Conservation (phyloP, 2,888 invertebrate genomes). For the Aporophyla nigra region DNA sequence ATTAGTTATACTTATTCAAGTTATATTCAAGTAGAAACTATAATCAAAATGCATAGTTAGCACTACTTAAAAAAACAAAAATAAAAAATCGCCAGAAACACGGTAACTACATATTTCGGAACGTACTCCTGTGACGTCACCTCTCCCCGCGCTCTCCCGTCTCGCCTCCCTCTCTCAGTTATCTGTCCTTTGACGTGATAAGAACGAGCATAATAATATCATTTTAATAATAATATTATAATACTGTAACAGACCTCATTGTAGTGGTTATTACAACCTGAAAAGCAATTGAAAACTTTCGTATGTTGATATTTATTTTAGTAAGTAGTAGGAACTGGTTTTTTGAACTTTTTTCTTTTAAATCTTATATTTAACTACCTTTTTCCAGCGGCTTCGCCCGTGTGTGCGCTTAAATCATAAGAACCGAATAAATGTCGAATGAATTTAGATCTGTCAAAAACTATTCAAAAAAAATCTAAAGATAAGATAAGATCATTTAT, state of each 20-base stretch:
- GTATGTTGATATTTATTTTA: background rate
- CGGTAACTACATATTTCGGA: conserved; percentile 65
- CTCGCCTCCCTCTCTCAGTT: conserved; percentile 68
- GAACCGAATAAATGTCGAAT: background rate
- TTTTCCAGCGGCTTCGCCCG: no score
- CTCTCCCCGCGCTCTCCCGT: conserved; percentile 67
- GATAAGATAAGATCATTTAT: no score
- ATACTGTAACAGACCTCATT: background rate
- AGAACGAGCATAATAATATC: conserved; percentile 31
- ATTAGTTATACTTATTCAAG: background rate
- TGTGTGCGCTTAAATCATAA: background rate
- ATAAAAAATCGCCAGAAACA: background rate
- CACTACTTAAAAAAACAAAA: no score
- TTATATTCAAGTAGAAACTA: background rate
- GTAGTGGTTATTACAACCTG: background rate
- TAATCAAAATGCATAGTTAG: no score
- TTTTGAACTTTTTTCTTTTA: background rate
- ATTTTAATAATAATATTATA: conserved; percentile 15
- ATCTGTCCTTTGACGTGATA: conserved; percentile 57
- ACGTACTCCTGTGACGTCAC: conserved; percentile 72
- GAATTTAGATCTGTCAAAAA: background rate
- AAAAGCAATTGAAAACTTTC: conserved; percentile 1
- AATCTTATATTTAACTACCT: no score
- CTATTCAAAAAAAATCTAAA: no score
- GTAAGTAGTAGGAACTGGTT: background rate